Evolutionary conservation across 2,113 vertebrate genomes (phyloP), one percentile per base, ranked within the genome.

Genomic region (Hemiscyllium ocellatum): DNA sequence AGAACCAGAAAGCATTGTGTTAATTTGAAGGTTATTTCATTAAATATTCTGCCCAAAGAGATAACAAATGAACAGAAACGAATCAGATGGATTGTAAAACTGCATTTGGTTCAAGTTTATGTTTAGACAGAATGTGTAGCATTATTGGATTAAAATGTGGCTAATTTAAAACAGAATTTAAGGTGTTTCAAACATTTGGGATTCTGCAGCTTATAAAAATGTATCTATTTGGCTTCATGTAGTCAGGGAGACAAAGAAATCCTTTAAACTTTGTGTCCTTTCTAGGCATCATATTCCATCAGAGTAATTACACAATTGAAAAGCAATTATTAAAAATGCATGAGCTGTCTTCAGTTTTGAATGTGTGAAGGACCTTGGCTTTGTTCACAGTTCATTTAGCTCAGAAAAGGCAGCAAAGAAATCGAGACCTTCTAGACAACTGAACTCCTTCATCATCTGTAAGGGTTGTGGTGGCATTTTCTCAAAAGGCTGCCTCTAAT

Each of bases 291-390:
- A 22, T 47, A 68, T 94, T 69, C 89, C 65, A 42, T 66, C 90
- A 94, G 29, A 66, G 61, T 68, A 94, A 94, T 94, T 69, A 94
- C 66, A 42, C n/a, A 42, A 94, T 42, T 70, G 91, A 70, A 94
- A 94, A 94, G 90, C 61, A 66, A 42, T 68, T 94, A 29, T 65
- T 37, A 42, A 94, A 93, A 68, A 94, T 69, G n/a, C 4, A 94
- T 69, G 22, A 94, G n/a, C n/a, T 94, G 66, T 26, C n/a, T 94
- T 94, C 37, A 94, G 66, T 47, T 94, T 69, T 94, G 91, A 94
- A 94, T 94, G 37, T 70, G 20, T 26, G 7, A 69, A 37, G 66
- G 20, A 68, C 2, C 37, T 37, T 47, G 42, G n/a, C 65, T 47
- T 94, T 47, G 66, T 69, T 68, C 66, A 94, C 91, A 68, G 65